Base-by-base conservation (phyloP, 2,113 vertebrate genomes). In the Gambusia holbrooki region DNA sequence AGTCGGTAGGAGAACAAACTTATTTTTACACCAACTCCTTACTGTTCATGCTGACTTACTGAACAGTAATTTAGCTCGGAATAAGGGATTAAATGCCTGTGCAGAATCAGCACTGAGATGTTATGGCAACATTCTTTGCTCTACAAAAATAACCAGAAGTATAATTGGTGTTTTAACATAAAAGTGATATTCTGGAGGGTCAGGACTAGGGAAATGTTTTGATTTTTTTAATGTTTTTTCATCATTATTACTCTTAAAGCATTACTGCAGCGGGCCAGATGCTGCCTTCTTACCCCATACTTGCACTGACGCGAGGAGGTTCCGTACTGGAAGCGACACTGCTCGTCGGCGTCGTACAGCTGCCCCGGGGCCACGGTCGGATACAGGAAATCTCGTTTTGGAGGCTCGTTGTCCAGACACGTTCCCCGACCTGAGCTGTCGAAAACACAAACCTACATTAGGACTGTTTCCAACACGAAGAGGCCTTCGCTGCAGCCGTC, bases 351-450 rank as follows among this genome's bases (percentile, higher is more conserved):
- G 84, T 97, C 97, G 84, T 99, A 99, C 95, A 98, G 96, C 96
- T 99, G 97, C 95, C 98, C 98, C 90, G 98, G 97, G 88, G 97
- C 97, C 95, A 97, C 96, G 91, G 97, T 97, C 95, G 98, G 97
- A 93, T 98, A 99, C 95, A 98, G 95, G 96, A 99, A 99, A 95
- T 99, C 98, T 96, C 95, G 96, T 95, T 98, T 99, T 94, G 97
- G 96, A 95, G 98, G 98, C 94, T 99, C 98, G 94, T 99, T 99
- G 96, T 99, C 97, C 96, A 99, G 97, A 96, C 98, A 99, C 94
- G 97, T 98, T 94, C 98, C 98, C 94, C 97, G 98, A 96, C 98
- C 98, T 95, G 98, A 99, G 97, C 98, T 99, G 97, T 98, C 96
- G 95, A 95, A 97, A 95, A 97, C 92, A 97, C 96, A 94, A 97